Evolutionary conservation across 1,140 invertebrate genomes (phyloP).

Genomic region (Cryptotermes secundus): DNA sequence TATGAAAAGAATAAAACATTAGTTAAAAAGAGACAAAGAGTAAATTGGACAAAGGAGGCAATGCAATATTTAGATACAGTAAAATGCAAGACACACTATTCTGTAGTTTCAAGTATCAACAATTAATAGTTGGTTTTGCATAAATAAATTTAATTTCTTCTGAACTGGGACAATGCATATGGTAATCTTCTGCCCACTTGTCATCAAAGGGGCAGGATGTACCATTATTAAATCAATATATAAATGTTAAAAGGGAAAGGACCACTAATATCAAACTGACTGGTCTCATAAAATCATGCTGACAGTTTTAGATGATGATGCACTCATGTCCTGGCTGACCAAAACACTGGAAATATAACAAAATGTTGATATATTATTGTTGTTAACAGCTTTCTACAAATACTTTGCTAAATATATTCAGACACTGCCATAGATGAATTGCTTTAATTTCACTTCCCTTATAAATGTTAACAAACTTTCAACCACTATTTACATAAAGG

Average conservation of each 20-base stretch:
- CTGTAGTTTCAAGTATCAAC: neutral
- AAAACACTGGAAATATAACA: neutral
- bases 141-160: neutral
- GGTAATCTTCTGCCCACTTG: neutral
- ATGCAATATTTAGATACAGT: neutral
- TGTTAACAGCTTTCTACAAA: neutral
- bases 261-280: neutral
- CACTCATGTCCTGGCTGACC: neutral
- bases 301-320: neutral
- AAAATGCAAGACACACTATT: neutral
- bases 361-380: neutral
- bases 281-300: neutral
- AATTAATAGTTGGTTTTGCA: neutral
- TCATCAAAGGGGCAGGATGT: neutral
- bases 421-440: neutral
- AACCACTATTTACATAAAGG: too few relatives aligned
- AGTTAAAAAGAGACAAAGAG: neutral
- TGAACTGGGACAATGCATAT: neutral
- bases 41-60: neutral
- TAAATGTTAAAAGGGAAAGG: neutral
- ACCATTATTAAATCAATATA: neutral
- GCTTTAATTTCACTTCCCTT: too few relatives aligned
- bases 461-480: too few relatives aligned
- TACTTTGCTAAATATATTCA: neutral
- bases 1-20: constrained; percentile 11